Base-by-base conservation (phyloP, 2,113 vertebrate genomes). In the Perccottus glenii region DNA sequence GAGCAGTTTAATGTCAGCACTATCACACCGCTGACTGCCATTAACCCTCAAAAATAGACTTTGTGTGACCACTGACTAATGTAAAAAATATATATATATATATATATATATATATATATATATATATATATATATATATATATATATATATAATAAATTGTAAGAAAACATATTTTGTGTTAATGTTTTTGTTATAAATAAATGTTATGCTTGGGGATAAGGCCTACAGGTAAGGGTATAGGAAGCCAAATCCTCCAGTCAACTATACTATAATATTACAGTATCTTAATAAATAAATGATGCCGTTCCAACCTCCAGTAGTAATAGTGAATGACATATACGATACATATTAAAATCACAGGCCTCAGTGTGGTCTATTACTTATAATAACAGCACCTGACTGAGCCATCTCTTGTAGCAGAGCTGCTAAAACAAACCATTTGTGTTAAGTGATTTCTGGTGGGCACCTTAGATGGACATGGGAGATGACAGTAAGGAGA, bases 391-490 rank as follows among this genome's bases (percentile, higher is more conserved):
- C 19, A 27, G 19, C 63, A 46, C 42, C n/a, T 53, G 49, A 45
- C 43, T 3, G 62, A 12, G 5, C 64, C 61, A 62, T 76, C 35
- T 47, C 61, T 45, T 75, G 36, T 5, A 1, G 52, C 63, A 38
- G 11, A 10, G 42, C 64, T 74, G 70, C 57, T 58, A 76, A 70
- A 73, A 65, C 78, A 76, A 83, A 11, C 50, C 80, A 82, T 52
- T 81, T 78, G 33, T 11, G 36, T n/a, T 11, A 32, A 73, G 60
- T 45, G 78, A 85, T 85, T 53, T 45, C 66, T 64, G 67, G 60
- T 51, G 64, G 75, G 56, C 63, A 62, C 38, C 67, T 82, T 60
- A 60, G 71, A 77, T 59, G 58, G 57, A 78, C 60, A 47, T 1
- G 5, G 19, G 58, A 69, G 78, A 66, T 53, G 62, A 70, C 64